Evolutionary conservation across 2,797 vertebrate species (phyloP).

Genomic region (Potorous gilbertii): DNA sequence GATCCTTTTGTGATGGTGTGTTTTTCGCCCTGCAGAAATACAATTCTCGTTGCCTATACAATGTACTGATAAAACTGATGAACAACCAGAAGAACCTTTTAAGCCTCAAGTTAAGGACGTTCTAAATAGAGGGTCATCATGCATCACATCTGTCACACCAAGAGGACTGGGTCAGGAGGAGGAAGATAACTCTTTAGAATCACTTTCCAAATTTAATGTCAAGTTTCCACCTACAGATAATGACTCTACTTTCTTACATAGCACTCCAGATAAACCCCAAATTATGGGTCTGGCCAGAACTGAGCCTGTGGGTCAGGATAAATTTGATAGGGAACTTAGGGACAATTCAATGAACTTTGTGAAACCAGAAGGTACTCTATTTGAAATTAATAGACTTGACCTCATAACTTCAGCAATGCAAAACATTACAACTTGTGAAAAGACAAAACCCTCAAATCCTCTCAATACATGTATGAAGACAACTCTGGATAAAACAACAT

Average conservation of each 20-base stretch:
- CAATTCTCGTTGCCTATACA: conserved; percentile 98
- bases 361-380: conserved; percentile 81
- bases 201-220: conserved; percentile 94
- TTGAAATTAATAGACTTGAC: conserved; percentile 81
- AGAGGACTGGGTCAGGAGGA: conserved; percentile 91
- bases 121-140: conserved; percentile 84
- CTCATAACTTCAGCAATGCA: conserved; percentile 82
- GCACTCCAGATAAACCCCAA: conserved; percentile 89
- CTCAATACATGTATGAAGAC: conserved; percentile 75
- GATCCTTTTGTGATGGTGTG: conserved; percentile 72
- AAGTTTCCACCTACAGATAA: conserved; percentile 96
- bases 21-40: conserved; percentile 88
- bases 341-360: conserved; percentile 80
- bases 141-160: conserved; percentile 89
- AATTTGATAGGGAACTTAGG: conserved; percentile 82
- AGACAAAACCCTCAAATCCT: conserved; percentile 80
- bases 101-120: conserved; percentile 87
- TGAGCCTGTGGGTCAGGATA: conserved; percentile 81
- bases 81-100: conserved; percentile 90
- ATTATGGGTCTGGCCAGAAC: conserved; percentile 79
- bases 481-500: conserved; percentile 73
- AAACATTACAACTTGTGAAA: conserved; percentile 83
- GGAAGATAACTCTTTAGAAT: conserved; percentile 91
- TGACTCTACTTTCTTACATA: conserved; percentile 97
- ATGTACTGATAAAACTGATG: conserved; percentile 95